phyloP scores from a whole-genome alignment of 2,113 vertebrate species.

The Equus przewalskii region DNA sequence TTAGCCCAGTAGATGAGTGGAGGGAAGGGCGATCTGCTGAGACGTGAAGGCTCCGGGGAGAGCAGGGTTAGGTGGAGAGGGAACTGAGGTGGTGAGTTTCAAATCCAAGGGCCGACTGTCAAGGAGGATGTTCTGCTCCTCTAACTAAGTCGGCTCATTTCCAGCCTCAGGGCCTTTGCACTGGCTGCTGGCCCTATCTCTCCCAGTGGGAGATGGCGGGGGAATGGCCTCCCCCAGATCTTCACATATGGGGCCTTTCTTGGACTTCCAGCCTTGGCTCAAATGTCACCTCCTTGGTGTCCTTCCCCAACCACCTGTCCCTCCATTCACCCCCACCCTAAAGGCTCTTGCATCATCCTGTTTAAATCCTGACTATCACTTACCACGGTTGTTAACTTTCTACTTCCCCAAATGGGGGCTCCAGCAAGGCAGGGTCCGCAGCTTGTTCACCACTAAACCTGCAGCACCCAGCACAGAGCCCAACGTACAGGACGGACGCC shows the following conservation, averaged over 20 bases:
- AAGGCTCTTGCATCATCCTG: not conserved
- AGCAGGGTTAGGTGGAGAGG: not conserved
- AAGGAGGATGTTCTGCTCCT: not conserved
- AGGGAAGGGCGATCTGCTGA: not conserved
- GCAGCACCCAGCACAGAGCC: not conserved
- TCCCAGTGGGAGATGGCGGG: not conserved
- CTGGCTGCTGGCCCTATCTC: not conserved
- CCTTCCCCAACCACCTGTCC: not conserved
- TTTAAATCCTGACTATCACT: not conserved
- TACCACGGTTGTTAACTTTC: not conserved
- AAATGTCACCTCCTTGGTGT: not conserved
- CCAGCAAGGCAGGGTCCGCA: not conserved
- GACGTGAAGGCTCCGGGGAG: not conserved
- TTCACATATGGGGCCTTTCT: not conserved
- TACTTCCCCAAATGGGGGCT: not conserved
- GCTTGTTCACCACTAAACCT: not conserved
- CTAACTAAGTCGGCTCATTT: not conserved
- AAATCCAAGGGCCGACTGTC: not conserved
- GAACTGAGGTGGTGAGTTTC: not conserved
- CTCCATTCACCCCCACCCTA: not conserved
- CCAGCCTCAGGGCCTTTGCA: not conserved
- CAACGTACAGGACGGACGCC: not conserved
- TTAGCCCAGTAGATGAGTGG: not conserved
- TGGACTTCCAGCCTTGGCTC: conserved; percentile 11
- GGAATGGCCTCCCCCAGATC: not conserved